A percentile compares a stretch with the other conserved stretches of the same genome.
phyloP scores from a whole-genome alignment of 2,888 invertebrate species.

The Agrotis puta region DNA sequence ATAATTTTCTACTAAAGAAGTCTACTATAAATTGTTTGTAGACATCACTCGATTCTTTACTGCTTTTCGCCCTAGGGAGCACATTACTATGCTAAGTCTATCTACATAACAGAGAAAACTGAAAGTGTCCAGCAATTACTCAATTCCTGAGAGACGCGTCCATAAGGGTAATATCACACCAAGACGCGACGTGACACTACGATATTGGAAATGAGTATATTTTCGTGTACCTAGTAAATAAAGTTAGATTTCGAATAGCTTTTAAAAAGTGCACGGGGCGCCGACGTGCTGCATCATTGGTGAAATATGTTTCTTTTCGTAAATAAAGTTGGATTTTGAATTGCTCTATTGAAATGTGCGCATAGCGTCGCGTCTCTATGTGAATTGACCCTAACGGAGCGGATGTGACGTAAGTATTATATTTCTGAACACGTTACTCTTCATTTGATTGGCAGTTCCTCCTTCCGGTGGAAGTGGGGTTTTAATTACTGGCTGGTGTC shows the following conservation, averaged over 20 bases:
- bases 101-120: conserved; percentile 28
- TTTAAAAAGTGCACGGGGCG: too few species aligned
- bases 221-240: too few species aligned
- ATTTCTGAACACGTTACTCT: conserved; percentile 54
- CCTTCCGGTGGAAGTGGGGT: conserved; percentile 45
- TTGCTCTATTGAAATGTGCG: too few species aligned
- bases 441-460: conserved; percentile 37
- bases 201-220: too few species aligned
- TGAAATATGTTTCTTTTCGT: too few species aligned
- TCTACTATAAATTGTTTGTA: neutral
- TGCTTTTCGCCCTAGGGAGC: neutral
- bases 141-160: conserved; percentile 30
- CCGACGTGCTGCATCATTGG: too few species aligned
- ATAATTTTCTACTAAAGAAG: too few species aligned
- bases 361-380: too few species aligned
- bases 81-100: neutral
- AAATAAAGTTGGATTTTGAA: too few species aligned
- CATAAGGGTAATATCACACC: neutral
- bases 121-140: conserved; percentile 45
- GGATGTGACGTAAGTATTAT: conserved; percentile 36
- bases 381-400: conserved; percentile 6
- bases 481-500: conserved; percentile 29
- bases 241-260: too few species aligned
- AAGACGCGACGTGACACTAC: too few species aligned
- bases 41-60: neutral